Evolutionary conservation across 2,113 vertebrate genomes (phyloP).

Genomic region (Patagioenas fasciata): DNA sequence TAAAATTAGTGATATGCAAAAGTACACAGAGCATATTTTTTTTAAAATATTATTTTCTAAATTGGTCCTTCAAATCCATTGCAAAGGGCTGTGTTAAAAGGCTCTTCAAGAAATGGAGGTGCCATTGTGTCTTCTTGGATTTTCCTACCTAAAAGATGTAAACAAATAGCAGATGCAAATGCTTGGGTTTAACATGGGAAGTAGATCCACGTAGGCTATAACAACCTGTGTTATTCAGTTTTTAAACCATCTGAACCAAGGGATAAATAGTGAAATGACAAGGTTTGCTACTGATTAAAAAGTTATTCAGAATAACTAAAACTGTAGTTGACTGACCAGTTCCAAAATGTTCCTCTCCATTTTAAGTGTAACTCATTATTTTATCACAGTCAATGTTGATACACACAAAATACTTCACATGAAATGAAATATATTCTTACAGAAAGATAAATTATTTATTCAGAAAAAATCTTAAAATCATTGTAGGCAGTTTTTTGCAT

Average conservation of each 20-base stretch:
- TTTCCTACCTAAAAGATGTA: not conserved
- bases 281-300: not conserved
- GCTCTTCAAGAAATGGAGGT: not conserved
- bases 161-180: not conserved
- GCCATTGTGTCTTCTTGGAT: not conserved
- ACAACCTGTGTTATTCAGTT: not conserved
- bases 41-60: not conserved
- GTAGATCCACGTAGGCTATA: not conserved
- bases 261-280: not conserved
- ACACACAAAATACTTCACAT: not conserved
- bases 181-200: not conserved
- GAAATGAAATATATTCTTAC: not conserved
- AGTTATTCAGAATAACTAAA: not conserved
- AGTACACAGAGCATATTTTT: not conserved
- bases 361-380: not conserved
- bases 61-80: not conserved
- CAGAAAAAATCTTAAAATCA: not conserved
- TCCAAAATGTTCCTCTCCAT: not conserved
- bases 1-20: not conserved
- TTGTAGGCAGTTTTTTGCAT: not conserved
- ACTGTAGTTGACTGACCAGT: not conserved
- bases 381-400: not conserved
- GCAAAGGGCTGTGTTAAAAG: not conserved
- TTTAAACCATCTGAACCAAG: not conserved
- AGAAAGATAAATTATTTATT: not conserved